Evolutionary conservation across 2,797 vertebrate species (phyloP).

Genomic region (Sebastes oblongus): DNA sequence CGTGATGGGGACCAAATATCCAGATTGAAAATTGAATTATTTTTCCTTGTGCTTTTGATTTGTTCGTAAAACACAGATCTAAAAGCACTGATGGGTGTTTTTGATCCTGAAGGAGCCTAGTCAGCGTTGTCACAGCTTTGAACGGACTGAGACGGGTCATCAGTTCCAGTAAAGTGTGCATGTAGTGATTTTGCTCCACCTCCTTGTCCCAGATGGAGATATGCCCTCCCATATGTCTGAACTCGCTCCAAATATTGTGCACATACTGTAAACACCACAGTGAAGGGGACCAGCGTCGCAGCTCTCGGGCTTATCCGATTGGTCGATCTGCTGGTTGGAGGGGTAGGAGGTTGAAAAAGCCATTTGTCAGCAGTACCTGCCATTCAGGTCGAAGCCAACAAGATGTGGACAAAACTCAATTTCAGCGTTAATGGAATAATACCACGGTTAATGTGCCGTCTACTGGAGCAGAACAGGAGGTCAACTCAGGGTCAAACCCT

Average conservation of each 20-base stretch:
- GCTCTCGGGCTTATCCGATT: slow-evolving; percentile 15
- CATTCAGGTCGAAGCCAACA: slow-evolving; percentile 64
- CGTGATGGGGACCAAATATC: neutral
- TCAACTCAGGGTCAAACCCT: slow-evolving; percentile 67
- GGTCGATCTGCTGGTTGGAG: slow-evolving; percentile 19
- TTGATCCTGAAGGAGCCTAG: neutral
- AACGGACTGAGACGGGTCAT: slow-evolving; percentile 10
- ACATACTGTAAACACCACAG: neutral
- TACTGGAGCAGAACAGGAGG: slow-evolving; percentile 74
- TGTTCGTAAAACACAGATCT: neutral
- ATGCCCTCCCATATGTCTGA: slow-evolving; percentile 27
- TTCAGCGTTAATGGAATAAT: slow-evolving; percentile 81
- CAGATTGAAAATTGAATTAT: neutral
- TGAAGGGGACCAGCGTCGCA: neutral
- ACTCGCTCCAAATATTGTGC: neutral
- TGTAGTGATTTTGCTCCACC: slow-evolving; percentile 17
- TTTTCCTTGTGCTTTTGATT: neutral
- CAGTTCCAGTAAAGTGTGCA: slow-evolving; percentile 2
- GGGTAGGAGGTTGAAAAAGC: slow-evolving; percentile 37
- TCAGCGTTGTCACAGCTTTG: neutral
- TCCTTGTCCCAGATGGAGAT: slow-evolving; percentile 34
- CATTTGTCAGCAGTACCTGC: slow-evolving; percentile 72
- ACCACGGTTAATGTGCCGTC: slow-evolving; percentile 69
- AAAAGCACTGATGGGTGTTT: neutral
- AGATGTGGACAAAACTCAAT: slow-evolving; percentile 75